Percentiles rank a stretch among this genome's conserved stretches.
Conservation (phyloP, 1,140 invertebrate species). For the Chionoecetes opilio region DNA sequence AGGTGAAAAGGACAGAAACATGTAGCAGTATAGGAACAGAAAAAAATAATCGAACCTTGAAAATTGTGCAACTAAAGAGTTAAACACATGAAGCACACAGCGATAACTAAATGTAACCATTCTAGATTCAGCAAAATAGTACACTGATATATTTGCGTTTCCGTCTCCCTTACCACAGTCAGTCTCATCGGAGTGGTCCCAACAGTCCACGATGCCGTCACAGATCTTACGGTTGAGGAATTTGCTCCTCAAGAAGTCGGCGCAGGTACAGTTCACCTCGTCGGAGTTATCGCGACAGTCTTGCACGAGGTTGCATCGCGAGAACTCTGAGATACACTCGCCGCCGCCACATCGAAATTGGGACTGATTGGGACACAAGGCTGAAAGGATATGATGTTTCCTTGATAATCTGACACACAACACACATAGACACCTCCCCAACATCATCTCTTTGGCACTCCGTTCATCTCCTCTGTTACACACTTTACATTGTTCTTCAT, state of each 20-base stretch:
- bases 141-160: not conserved
- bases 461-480: no score
- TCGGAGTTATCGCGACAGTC: conserved; percentile 90
- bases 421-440: not conserved
- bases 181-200: conserved; percentile 92
- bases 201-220: conserved; percentile 91
- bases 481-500: no score
- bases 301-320: conserved; percentile 89
- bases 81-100: not conserved
- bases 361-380: conserved; percentile 50
- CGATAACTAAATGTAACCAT: no score
- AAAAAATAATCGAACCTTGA: not conserved
- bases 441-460: no score
- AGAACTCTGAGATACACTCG: conserved; percentile 88
- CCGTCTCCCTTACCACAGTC: conserved; percentile 88
- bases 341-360: conserved; percentile 83
- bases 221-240: conserved; percentile 90
- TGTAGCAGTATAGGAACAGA: not conserved
- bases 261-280: conserved; percentile 90
- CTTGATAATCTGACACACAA: not conserved
- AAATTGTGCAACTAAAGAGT: not conserved
- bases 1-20: not conserved
- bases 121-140: not conserved
- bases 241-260: conserved; percentile 88
- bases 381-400: not conserved